Base-by-base conservation (phyloP, 1,140 invertebrate species). In the Drosophila kepulauana region DNA sequence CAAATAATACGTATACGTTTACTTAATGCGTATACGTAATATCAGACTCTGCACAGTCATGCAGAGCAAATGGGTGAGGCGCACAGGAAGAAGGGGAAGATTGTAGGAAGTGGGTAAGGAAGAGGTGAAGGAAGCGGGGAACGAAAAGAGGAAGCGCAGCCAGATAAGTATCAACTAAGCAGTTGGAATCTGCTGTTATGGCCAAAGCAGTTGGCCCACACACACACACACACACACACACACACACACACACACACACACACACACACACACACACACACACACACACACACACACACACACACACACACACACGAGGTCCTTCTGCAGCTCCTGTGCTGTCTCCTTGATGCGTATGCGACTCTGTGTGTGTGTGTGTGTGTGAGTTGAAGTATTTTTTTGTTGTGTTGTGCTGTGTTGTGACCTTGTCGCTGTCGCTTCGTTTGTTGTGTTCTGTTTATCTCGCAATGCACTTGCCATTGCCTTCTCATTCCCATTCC, bases 131-230 rank as follows among this genome's bases (percentile, higher is more conserved):
- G 1, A 5, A 6, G 28, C 3, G 13, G 15, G 15, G 45, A 20
- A 30, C 15, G 58, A 6, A n/a, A 6, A n/a, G 16, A 35, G 13
- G 2, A 5, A 28, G 15, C 16, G 16, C 62, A 45, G 79, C 49
- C 58, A 59, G 84, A 88, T 87, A 87, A 87, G 84, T 80, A 87
- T 87, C 84, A 70, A 80, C 84, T 88, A 88, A 87, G 84, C 84
- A 87, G 84, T 87, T 80, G 84, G 70, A 84, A 87, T 88, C 84
- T 88, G 80, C 75, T 85, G 78, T 70, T 84, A 80, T 84, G 66
- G 74, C 78, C 38, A 77, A 80, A 84, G 77, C 80, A 82, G 71
- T 64, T 62, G 33, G 5, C 38, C 62, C 78, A 80, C 65, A 84
- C 76, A 75, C 20, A 25, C 20, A 25, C 20, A 75, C 20, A 20